Evolutionary conservation across 1,140 invertebrate genomes (phyloP), one percentile per base, ranked within the genome.

Genomic region (Sinella curviseta): DNA sequence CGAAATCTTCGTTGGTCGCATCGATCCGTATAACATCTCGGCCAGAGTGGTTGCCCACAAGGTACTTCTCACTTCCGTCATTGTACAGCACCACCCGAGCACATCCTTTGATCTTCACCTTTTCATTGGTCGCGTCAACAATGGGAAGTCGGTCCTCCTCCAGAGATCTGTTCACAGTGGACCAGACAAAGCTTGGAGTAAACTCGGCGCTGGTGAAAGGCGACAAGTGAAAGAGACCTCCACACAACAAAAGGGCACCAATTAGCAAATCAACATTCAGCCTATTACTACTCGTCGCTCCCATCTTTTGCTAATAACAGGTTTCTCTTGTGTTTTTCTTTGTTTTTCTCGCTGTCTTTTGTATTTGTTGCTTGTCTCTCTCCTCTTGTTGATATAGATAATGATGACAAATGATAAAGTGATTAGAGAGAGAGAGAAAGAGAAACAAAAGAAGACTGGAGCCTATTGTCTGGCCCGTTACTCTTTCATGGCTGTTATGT

Each of bases 51-150:
- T 30, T 60, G 17, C 55, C 4, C 0, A 17, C 16, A 8, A 75
- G 75, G 8, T 79, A 75, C 0, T 39, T 20, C 36, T 48, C 48
- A 33, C 76, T 80, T 28, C 34, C 36, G 1, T 30, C 3, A 55
- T 78, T 82, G 77, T 82, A 77, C 0, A 82, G 57, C 30, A 82
- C 35, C 2, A 82, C 17, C n/a, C 34, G 33, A 36, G 78, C 73
- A 36, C 81, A 82, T 17, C 36, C 1, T 28, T 28, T 35, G 16
- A 48, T 74, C n/a, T 78, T 76, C 0, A 54, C 8, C 30, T 48
- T 54, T 39, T 77, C 39, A 20, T 48, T 48, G 74, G 35, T 75
- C 12, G 17, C 74, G 74, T 48, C 39, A 12, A 54, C 74, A 48
- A 48, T 48, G 3, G 1, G 2, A 26, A 75, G 74, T 1, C 65